Evolutionary conservation across 2,113 vertebrate genomes (phyloP).

Genomic region (Aphyosemion australe): DNA sequence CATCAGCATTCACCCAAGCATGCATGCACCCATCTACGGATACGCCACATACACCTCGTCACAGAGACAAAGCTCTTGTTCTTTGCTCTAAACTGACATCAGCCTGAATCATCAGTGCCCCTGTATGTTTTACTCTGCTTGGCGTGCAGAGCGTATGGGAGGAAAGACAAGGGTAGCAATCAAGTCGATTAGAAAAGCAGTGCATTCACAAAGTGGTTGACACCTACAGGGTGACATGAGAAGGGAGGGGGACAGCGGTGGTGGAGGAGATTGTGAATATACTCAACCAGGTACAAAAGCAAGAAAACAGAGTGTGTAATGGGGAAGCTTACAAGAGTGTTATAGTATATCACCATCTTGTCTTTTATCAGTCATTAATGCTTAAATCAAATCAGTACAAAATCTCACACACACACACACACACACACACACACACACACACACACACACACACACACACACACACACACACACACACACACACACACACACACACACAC

Average conservation of each 20-base stretch:
- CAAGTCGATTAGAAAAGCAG: constrained; percentile 42
- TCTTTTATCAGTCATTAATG: too few species aligned
- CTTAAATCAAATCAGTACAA: too few species aligned
- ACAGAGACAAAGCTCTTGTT: constrained; percentile 22
- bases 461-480: too few species aligned
- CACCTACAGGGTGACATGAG: constrained; percentile 36
- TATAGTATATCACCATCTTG: too few species aligned
- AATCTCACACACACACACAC: too few species aligned
- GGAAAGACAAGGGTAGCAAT: constrained; percentile 30
- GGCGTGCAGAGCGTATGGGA: background rate
- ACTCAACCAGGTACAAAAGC: constrained; percentile 31
- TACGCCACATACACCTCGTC: background rate
- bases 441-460: too few species aligned
- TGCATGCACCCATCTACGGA: background rate
- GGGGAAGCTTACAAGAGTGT: too few species aligned
- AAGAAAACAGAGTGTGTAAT: background rate
- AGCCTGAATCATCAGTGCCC: constrained; percentile 26
- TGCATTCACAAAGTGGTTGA: constrained; percentile 36
- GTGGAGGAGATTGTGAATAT: constrained; percentile 23
- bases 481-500: too few species aligned
- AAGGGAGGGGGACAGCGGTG: background rate
- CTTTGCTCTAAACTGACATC: constrained; percentile 26
- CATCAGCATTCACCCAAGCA: background rate
- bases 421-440: too few species aligned
- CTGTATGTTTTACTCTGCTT: background rate